Percentiles rank a stretch among this genome's conserved stretches.
Conservation (phyloP, 2,113 vertebrate species). For the Macrotis lagotis region DNA sequence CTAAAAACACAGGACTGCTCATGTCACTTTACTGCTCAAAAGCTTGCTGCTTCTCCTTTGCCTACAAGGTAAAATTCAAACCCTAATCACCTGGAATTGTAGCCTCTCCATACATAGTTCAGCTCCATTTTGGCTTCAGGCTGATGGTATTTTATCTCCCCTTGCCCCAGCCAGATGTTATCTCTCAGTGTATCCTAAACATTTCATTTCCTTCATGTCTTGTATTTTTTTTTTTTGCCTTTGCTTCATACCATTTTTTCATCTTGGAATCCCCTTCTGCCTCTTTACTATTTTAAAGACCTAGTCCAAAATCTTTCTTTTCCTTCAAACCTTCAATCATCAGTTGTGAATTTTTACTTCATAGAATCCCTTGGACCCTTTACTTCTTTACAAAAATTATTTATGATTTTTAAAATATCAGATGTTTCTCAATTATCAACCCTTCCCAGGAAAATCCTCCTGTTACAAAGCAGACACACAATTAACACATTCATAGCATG, state of each 20-base stretch:
- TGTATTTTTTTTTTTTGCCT: conserved; percentile 33
- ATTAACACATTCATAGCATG: not conserved
- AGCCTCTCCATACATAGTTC: not conserved
- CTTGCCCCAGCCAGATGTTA: not conserved
- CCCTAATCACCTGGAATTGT: not conserved
- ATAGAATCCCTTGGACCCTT: not conserved
- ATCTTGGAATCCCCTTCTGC: conserved; percentile 28
- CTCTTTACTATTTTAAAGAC: not conserved
- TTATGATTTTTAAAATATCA: not conserved
- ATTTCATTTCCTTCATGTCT: conserved; percentile 1
- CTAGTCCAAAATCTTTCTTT: not conserved
- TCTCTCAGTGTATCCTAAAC: not conserved
- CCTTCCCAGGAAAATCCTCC: conserved; percentile 9
- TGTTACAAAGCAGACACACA: not conserved
- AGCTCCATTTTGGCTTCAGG: not conserved
- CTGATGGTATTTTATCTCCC: not conserved
- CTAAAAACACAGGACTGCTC: conserved; percentile 22
- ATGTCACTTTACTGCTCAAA: not conserved
- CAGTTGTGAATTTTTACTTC: not conserved
- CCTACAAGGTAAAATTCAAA: not conserved
- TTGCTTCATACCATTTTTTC: conserved; percentile 21
- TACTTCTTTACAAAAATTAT: not conserved
- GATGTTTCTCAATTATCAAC: not conserved
- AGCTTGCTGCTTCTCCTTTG: conserved; percentile 10
- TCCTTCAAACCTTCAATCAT: not conserved